phyloP scores from a whole-genome alignment of 2,888 invertebrate species.

The Rhagonycha fulva region DNA sequence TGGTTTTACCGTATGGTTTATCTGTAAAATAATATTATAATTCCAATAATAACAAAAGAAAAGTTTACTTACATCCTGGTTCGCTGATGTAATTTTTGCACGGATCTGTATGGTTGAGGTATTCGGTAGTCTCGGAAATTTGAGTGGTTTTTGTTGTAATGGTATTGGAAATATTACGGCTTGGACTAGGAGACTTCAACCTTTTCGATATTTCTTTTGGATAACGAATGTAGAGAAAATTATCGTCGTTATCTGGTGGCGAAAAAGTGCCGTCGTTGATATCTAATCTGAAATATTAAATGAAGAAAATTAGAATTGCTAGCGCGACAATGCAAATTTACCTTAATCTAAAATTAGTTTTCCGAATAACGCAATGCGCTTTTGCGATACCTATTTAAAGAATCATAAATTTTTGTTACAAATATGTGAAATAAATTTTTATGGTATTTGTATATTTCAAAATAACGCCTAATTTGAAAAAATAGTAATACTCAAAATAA shows the following conservation, averaged over 20 bases:
- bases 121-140: constrained; percentile 47
- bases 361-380: not conserved
- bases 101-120: constrained; percentile 70
- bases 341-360: not conserved
- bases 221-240: constrained; percentile 64
- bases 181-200: constrained; percentile 7
- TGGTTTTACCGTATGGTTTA: not conserved
- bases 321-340: not conserved
- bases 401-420: not conserved
- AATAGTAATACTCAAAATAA: not conserved
- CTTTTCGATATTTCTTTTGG: constrained; percentile 49
- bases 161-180: constrained; percentile 11
- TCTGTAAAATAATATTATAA: constrained; percentile 4
- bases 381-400: not conserved
- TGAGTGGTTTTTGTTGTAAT: not conserved
- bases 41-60: not conserved
- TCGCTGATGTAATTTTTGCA: constrained; percentile 65
- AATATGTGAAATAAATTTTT: not conserved
- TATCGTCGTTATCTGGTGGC: constrained; percentile 76
- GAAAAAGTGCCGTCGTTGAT: constrained; percentile 65
- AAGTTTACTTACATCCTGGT: constrained; percentile 39
- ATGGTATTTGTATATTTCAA: not conserved
- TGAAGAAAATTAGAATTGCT: not conserved
- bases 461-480: not conserved
- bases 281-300: constrained; percentile 57